Percentiles rank a stretch among this genome's conserved stretches.
Conservation (phyloP, 2,888 invertebrate species). For the Chymomyza procnemis region DNA sequence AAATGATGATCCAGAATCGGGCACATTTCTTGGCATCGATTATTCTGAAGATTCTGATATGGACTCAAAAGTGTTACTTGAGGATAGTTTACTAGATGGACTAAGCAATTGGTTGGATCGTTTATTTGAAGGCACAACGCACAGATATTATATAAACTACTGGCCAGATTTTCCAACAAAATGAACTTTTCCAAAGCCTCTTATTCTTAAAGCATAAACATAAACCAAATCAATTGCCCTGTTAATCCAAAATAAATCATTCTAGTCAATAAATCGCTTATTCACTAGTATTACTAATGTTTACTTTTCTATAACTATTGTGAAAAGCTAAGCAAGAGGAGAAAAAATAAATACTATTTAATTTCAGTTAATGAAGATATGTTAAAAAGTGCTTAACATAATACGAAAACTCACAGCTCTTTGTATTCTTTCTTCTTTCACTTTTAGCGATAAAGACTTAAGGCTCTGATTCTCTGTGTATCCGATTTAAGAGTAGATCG, state of each 20-base stretch:
- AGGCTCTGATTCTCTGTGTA: too few species aligned
- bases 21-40: slow-evolving; percentile 92
- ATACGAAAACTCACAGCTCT: too few species aligned
- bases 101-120: slow-evolving; percentile 97
- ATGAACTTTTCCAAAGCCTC: slow-evolving; percentile 78
- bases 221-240: neutral
- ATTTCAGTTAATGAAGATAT: too few species aligned
- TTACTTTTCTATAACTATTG: too few species aligned
- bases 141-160: slow-evolving; percentile 96
- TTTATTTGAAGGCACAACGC: slow-evolving; percentile 96
- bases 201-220: neutral
- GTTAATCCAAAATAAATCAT: neutral
- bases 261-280: slow-evolving; percentile 1
- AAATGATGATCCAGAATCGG: slow-evolving; percentile 86
- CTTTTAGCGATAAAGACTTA: too few species aligned
- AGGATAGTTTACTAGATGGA: slow-evolving; percentile 92
- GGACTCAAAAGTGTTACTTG: slow-evolving; percentile 80
- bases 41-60: slow-evolving; percentile 82
- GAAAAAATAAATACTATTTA: too few species aligned
- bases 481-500: too few species aligned
- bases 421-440: too few species aligned
- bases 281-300: neutral
- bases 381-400: too few species aligned
- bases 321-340: too few species aligned
- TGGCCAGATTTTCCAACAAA: slow-evolving; percentile 98